These are phyloP conservation scores for Mormoops blainvillei DNA, from an alignment of 2,113 vertebrate species.

Conservation along the genomic window DNA sequence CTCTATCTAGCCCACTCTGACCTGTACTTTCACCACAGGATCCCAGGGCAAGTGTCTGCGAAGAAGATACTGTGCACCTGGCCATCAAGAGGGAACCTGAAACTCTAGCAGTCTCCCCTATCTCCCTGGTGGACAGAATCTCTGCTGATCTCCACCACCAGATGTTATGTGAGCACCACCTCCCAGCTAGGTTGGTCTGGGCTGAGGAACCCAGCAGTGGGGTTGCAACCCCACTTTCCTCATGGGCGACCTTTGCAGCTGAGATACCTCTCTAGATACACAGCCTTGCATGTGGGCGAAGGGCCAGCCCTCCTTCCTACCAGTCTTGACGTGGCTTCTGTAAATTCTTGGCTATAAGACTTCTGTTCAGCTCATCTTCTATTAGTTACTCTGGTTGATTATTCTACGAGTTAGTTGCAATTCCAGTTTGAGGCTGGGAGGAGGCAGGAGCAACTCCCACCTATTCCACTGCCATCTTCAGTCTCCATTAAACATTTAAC, in stretches of 20 bases:
- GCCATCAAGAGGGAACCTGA: neutral
- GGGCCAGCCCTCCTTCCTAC: neutral
- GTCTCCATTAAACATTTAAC: neutral
- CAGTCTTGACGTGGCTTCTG: neutral
- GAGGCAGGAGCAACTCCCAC: neutral
- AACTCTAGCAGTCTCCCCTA: neutral
- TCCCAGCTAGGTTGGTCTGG: neutral
- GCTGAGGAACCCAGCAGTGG: neutral
- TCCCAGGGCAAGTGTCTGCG: neutral
- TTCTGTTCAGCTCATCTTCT: neutral
- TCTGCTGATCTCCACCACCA: neutral
- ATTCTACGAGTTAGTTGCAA: neutral
- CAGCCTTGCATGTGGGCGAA: neutral
- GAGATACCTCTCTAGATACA: neutral
- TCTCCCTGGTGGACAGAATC: neutral
- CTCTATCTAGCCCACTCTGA: neutral
- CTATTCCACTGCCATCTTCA: neutral
- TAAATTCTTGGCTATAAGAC: neutral
- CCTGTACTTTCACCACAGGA: neutral
- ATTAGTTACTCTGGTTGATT: neutral
- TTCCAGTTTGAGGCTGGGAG: neutral
- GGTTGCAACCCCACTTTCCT: neutral
- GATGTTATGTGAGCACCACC: neutral
- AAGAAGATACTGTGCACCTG: neutral
- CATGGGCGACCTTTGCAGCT: neutral